A percentile compares a stretch with the other conserved stretches of the same genome.
Conservation (phyloP, 1,140 invertebrate species). For the Nautilus pompilius region DNA sequence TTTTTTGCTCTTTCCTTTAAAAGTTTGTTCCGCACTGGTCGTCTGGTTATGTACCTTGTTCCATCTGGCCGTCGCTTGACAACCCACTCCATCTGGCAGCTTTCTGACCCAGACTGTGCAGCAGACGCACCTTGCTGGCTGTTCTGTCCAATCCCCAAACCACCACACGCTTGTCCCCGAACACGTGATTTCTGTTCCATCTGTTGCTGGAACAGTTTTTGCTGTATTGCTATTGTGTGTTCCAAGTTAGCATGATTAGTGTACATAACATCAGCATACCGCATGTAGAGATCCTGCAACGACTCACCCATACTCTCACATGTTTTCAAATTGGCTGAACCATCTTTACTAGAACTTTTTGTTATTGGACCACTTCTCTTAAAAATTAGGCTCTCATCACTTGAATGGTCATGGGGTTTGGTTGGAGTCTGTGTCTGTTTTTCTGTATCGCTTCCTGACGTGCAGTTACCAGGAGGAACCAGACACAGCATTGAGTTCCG, state of each 20-base stretch:
- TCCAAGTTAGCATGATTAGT: conserved; percentile 71
- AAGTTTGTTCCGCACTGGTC: conserved; percentile 68
- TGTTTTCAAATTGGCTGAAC: neutral
- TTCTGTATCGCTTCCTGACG: conserved; percentile 43
- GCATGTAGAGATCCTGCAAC: conserved; percentile 49
- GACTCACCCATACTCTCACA: conserved; percentile 39
- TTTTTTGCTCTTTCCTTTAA: conserved; percentile 69
- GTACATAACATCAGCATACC: conserved; percentile 63
- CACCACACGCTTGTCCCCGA: conserved; percentile 23
- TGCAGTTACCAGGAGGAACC: conserved; percentile 30
- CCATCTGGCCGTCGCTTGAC: conserved; percentile 77
- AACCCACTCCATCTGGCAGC: conserved; percentile 70
- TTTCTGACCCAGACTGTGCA: conserved; percentile 12
- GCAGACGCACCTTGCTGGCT: conserved; percentile 21
- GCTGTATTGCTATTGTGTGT: conserved; percentile 71
- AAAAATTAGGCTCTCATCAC: conserved; percentile 24
- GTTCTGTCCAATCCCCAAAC: conserved; percentile 1
- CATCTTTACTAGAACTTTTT: neutral
- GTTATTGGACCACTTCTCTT: neutral
- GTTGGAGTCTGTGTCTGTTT: conserved; percentile 51
- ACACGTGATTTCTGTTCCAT: conserved; percentile 43
- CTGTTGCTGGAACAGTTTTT: conserved; percentile 65
- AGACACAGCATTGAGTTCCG: conserved; percentile 51
- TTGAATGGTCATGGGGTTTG: conserved; percentile 28
- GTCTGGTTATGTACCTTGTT: conserved; percentile 72